Evolutionary conservation across 2,888 invertebrate genomes (phyloP).

Genomic region (Suillia variegata): DNA sequence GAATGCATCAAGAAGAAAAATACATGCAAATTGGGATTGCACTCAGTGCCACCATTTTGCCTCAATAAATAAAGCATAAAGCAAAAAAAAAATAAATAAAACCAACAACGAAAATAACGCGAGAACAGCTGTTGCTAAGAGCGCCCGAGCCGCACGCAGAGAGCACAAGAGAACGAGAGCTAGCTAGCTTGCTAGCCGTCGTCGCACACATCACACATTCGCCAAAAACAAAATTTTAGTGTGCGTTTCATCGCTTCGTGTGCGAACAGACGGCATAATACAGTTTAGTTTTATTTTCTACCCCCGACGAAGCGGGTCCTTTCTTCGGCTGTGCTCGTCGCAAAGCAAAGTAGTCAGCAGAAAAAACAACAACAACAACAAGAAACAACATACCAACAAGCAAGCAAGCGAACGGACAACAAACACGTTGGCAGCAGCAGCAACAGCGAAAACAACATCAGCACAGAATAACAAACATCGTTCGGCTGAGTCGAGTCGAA

Average conservation of each 20-base stretch:
- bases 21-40: neutral
- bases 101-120: neutral
- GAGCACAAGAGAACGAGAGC: neutral
- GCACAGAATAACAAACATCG: no score
- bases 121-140: neutral
- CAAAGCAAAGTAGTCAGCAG: constrained; percentile 1
- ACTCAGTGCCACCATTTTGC: neutral
- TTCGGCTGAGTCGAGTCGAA: no score
- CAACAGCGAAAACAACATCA: neutral
- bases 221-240: no score
- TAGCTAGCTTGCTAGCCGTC: neutral
- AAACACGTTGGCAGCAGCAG: neutral
- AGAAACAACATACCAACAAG: neutral
- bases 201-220: no score
- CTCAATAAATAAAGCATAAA: no score
- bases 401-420: no score
- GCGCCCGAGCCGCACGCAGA: no score
- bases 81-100: neutral
- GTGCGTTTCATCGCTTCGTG: neutral
- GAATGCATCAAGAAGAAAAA: neutral
- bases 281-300: constrained; percentile 7
- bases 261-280: neutral
- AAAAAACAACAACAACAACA: neutral
- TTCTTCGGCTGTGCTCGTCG: no score
- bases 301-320: constrained; percentile 4